These are phyloP conservation scores for Abrostola tripartita DNA, from an alignment of 2,888 invertebrate genomes.

Conservation along the genomic window DNA sequence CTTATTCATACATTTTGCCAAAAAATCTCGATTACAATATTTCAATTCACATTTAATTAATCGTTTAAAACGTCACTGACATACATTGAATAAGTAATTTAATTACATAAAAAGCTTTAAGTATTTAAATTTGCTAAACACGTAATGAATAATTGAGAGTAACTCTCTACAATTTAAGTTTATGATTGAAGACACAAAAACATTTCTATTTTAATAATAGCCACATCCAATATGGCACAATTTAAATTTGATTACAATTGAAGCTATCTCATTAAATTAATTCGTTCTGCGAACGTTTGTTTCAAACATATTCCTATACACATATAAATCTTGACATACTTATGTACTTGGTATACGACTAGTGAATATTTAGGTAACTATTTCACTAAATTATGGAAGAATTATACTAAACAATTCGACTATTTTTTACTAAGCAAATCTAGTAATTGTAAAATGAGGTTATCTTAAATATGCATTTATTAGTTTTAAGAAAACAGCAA, in stretches of 20 bases:
- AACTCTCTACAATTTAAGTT: slow-evolving; percentile 50
- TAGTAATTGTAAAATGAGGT: slow-evolving; percentile 35
- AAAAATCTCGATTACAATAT: slow-evolving; percentile 49
- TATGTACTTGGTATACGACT: slow-evolving; percentile 67
- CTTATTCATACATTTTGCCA: slow-evolving; percentile 41
- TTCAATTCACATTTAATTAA: slow-evolving; percentile 54
- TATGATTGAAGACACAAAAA: slow-evolving; percentile 44
- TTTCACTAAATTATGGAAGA: slow-evolving; percentile 57
- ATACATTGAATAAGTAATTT: slow-evolving; percentile 62
- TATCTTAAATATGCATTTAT: slow-evolving; percentile 18
- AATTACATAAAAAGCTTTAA: slow-evolving; percentile 64
- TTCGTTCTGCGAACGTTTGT: slow-evolving; percentile 60
- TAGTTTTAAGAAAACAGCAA: not conserved
- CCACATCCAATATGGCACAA: slow-evolving; percentile 70
- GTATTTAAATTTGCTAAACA: slow-evolving; percentile 51
- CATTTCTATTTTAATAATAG: slow-evolving; percentile 41
- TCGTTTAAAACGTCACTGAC: slow-evolving; percentile 73
- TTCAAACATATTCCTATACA: slow-evolving; percentile 54
- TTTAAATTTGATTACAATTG: slow-evolving; percentile 55
- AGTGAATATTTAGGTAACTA: slow-evolving; percentile 60
- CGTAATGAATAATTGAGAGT: slow-evolving; percentile 48
- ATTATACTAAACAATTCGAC: slow-evolving; percentile 59
- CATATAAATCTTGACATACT: slow-evolving; percentile 48
- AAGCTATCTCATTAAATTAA: slow-evolving; percentile 52
- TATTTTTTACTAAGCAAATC: slow-evolving; percentile 59